Base-by-base conservation (phyloP, 1,140 invertebrate species). In the Drosophila burlai region DNA sequence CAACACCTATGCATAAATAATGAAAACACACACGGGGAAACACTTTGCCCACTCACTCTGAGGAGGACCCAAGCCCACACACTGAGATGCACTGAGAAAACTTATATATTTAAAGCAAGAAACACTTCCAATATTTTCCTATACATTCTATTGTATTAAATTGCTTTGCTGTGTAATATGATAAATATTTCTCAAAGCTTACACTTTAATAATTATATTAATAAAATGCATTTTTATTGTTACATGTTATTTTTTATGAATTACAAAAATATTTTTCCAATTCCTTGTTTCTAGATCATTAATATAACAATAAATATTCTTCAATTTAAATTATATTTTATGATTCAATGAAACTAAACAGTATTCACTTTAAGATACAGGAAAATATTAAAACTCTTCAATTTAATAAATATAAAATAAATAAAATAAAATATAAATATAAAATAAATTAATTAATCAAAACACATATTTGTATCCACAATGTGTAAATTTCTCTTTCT, bases 1-100 rank as follows among this genome's bases (percentile, higher is more conserved):
- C 78, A 83, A 78, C 82, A 90, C 86, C 86, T 86, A 86, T 86
- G 86, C 82, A 90, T 90, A 90, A 91, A 91, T 86, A 90, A 91
- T 90, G 86, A 82, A 71, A 63, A 67, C 64, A 71, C 62, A 64
- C 52, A 72, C 50, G 61, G 61, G 60, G 29, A 69, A 50, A 59
- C 55, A 47, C 54, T 49, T 24, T 15, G 13, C 43, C 55, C 40
- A 61, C 34, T 18, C 16, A 34, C 42, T 38, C 52, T 38, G 21
- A 36, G 50, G 29, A 7, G 10, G 11, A 58, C 24, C 16, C n/a
- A 52, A n/a, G 15, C 40, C 45, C 21, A 38, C 21, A 60, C 52
- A 57, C 31, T 10, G 26, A 47, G 61, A 63, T 63, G 50, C 50
- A 55, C 52, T 55, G 3, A 10, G 21, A 24, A 10, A 21, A 55